phyloP scores from a whole-genome alignment of 2,797 vertebrate genomes.

The Lycodopsis pacificus region DNA sequence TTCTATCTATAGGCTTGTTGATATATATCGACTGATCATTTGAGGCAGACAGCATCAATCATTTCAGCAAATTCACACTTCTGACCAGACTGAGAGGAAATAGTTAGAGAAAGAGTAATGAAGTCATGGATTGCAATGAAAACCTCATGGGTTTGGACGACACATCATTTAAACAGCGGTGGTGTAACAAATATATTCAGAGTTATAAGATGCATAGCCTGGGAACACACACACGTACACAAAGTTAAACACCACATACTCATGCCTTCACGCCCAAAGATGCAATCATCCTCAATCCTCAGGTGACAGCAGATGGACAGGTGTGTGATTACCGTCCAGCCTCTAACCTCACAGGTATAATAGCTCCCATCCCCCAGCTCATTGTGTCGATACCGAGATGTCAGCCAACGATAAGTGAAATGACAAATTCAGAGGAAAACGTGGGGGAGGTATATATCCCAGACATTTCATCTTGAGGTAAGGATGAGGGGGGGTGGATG shows the following conservation, averaged over 20 bases:
- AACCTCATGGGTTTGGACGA: neutral
- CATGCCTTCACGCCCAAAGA: constrained; percentile 13
- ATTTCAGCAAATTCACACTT: neutral
- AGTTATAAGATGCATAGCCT: neutral
- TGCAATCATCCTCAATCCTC: constrained; percentile 38
- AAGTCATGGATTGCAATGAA: constrained; percentile 12
- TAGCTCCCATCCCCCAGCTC: constrained; percentile 34
- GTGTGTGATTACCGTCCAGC: constrained; percentile 64
- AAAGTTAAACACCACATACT: neutral
- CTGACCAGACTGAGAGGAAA: neutral
- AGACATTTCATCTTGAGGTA: constrained; percentile 47
- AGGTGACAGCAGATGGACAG: constrained; percentile 64
- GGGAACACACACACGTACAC: constrained; percentile 1
- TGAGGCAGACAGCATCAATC: neutral
- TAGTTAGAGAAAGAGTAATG: neutral
- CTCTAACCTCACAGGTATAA: constrained; percentile 52
- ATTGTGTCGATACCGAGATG: constrained; percentile 53
- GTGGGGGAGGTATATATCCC: constrained; percentile 40
- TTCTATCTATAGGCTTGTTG: neutral
- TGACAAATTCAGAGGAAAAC: constrained; percentile 60
- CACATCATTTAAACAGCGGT: constrained; percentile 6
- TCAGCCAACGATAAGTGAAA: constrained; percentile 58
- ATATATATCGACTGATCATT: neutral
- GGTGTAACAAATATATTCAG: neutral
- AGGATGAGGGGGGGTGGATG: constrained; percentile 30